Base-by-base conservation (phyloP, 2,113 vertebrate genomes). In the Campylomormyrus numenius region DNA sequence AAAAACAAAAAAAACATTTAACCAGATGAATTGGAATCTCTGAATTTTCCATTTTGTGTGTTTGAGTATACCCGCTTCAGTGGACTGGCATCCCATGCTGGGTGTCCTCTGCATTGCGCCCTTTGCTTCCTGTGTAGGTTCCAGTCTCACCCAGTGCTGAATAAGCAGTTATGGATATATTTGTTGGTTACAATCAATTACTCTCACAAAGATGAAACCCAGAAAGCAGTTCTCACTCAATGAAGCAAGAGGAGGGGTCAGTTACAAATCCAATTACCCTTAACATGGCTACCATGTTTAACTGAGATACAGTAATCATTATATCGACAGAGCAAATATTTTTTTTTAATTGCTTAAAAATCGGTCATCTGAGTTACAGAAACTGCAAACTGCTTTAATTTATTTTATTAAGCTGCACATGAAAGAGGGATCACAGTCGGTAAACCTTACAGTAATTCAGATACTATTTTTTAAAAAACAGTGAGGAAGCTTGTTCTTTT, bases 401-500 rank as follows among this genome's bases (percentile, higher is more conserved):
- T 31, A 31, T 70, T 70, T 31, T 70, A 70, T 13, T 27, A 31
- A 70, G 62, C 24, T 66, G 58, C 62, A 70, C n/a, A 11, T 70
- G 8, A 11, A 70, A 31, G 10, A 31, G 10, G 27, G 62, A 31
- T 70, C 27, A 31, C 27, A 70, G 62, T 70, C 0, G 62, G 3
- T 19, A 19, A 88, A 88, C 89, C 17, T 52, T 42, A 52, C n/a
- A 85, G 74, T 74, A 91, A 52, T 89, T 89, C 90, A 91, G 90
- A 89, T 92, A 89, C 35, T 80, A 90, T 90, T 89, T 35, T 90
- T 93, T 93, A 92, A 88, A 92, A 94, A 92, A 92, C 91, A 94
- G 93, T 95, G 90, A 92, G 89, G 48, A 92, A 86, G 92, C 90
- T 90, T 87, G 80, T 93, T 93, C 90, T 93, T 94, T 95, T 93